Evolutionary conservation across 2,888 invertebrate species (phyloP).

Genomic region (Drosophila heteroneura): DNA sequence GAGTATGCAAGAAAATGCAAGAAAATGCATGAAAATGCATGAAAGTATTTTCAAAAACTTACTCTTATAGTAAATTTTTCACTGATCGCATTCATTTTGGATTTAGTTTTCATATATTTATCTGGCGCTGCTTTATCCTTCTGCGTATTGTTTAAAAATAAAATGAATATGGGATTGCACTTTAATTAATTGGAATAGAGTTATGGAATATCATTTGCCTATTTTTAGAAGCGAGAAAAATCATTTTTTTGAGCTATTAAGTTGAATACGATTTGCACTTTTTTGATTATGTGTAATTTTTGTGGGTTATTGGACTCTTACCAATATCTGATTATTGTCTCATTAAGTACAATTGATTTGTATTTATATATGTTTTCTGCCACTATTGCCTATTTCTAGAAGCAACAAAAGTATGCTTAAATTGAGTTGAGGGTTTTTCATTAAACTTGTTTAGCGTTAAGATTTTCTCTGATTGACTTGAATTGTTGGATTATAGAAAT

Average conservation of each 20-base stretch:
- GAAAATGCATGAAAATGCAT: conserved; percentile 21
- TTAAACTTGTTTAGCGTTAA: neutral
- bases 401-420: too few relatives aligned
- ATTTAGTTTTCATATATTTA: conserved; percentile 51
- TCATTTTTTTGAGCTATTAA: neutral
- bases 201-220: neutral
- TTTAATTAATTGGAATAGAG: conserved; percentile 9
- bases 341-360: neutral
- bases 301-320: neutral
- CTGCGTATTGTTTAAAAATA: conserved; percentile 9
- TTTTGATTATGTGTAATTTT: neutral
- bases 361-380: too few relatives aligned
- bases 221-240: conserved; percentile 8
- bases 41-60: conserved; percentile 41
- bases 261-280: neutral
- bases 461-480: neutral
- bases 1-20: conserved; percentile 51
- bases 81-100: conserved; percentile 61
- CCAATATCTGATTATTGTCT: neutral
- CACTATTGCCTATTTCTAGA: too few relatives aligned
- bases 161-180: conserved; percentile 13
- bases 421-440: neutral
- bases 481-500: too few relatives aligned
- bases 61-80: conserved; percentile 69
- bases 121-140: conserved; percentile 58